Evolutionary conservation across 2,113 vertebrate species (phyloP).

Genomic region (Carassius carassius): DNA sequence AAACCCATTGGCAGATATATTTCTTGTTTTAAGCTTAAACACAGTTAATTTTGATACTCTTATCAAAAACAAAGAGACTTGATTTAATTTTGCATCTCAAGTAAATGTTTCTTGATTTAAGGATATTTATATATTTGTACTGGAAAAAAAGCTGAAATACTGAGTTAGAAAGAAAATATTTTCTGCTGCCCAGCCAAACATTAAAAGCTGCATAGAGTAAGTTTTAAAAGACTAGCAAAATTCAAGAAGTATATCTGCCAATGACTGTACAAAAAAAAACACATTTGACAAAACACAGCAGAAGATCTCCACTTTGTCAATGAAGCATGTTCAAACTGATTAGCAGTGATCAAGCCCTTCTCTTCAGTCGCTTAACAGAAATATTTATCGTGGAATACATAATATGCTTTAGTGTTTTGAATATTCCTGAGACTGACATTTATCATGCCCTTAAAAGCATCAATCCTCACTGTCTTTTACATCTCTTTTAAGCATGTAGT

Average conservation of each 20-base stretch:
- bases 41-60: neutral
- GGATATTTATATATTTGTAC: neutral
- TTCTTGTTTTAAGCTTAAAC: neutral
- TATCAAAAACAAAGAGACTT: too few relatives aligned
- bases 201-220: neutral
- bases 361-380: neutral
- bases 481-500: conserved; percentile 13
- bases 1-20: too few relatives aligned
- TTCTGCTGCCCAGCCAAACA: too few relatives aligned
- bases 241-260: too few relatives aligned
- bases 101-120: neutral
- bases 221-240: too few relatives aligned
- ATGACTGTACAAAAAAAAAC: too few relatives aligned
- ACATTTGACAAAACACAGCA: neutral
- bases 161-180: too few relatives aligned
- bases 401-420: neutral
- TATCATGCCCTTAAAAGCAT: neutral
- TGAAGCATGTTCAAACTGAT: neutral
- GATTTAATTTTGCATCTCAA: neutral
- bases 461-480: conserved; percentile 29
- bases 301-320: neutral
- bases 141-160: neutral
- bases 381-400: neutral
- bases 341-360: neutral
- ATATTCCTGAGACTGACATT: conserved; percentile 12